Evolutionary conservation across 2,113 vertebrate species (phyloP), one percentile per base, ranked within the genome.

Genomic region (Porphyrio hochstetteri): DNA sequence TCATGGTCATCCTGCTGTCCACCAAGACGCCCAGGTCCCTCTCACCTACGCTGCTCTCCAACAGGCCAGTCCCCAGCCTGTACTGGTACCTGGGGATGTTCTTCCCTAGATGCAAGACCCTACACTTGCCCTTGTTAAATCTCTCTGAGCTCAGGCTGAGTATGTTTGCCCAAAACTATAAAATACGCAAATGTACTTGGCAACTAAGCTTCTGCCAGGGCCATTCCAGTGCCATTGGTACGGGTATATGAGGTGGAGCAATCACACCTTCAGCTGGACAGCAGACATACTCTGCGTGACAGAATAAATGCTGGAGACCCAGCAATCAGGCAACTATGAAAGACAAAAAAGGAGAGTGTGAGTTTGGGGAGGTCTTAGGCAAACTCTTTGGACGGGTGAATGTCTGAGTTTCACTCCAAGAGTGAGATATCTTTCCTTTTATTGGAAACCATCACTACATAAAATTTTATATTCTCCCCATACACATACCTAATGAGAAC

Each of bases 361-460:
- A 95, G 83, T 71, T 69, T 72, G 61, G 50, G 93, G 83, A 93
- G 83, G 80, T 70, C 93, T 92, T 63, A 79, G 69, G 88, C 92
- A 96, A 94, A 68, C 74, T 72, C 50, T 92, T 53, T 64, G 86
- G 77, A 78, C 3, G 4, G 23, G 55, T 46, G 61, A 82, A 83
- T 7, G 64, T 91, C 90, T 94, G 94, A 82, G 82, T 91, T 92
- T 44, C 42, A 74, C 9, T 85, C 92, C 92, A 94, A 72, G 71
- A 77, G 50, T 94, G 90, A 91, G 92, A 94, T 82, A 91, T 89
- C 92, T 96, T 90, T 89, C 76, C 16, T 90, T 97, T 91, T 69
- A 91, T n/a, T 96, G 91, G 88, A 96, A 96, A 82, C 65, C 85
- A 95, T 59, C 74, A 76, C 77, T 81, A 80, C 86, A 89, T 96